Percentiles rank a stretch among this genome's conserved stretches.
Evolutionary conservation across 1,140 invertebrate species (phyloP).

Genomic region (Drosophila paulistorum): DNA sequence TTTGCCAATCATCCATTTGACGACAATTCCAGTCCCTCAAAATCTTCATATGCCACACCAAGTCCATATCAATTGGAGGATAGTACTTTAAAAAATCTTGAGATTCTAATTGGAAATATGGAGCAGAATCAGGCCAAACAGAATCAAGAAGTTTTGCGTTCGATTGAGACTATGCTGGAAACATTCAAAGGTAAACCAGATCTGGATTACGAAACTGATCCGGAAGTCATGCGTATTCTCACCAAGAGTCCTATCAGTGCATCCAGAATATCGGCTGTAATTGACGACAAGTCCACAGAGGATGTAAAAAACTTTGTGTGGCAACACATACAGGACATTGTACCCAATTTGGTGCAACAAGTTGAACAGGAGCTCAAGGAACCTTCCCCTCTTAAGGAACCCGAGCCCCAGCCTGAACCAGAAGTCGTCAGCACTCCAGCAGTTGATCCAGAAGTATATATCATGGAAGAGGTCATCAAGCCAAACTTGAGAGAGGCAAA

Average conservation of each 20-base stretch:
- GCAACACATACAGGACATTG: conserved; percentile 82
- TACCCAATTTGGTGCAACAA: conserved; percentile 82
- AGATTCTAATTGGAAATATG: conserved; percentile 81
- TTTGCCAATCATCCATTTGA: conserved; percentile 57
- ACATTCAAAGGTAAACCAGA: conserved; percentile 62
- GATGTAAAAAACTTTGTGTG: conserved; percentile 81
- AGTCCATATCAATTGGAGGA: conserved; percentile 73
- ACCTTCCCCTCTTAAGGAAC: neutral
- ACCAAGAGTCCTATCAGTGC: conserved; percentile 78
- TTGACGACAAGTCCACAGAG: conserved; percentile 46
- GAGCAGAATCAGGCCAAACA: conserved; percentile 81
- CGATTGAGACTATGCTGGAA: conserved; percentile 76
- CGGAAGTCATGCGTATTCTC: conserved; percentile 73
- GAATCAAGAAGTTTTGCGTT: conserved; percentile 72
- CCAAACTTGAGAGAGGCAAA: conserved; percentile 65
- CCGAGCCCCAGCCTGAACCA: conserved; percentile 11
- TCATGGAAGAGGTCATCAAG: conserved; percentile 77
- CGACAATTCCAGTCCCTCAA: conserved; percentile 56
- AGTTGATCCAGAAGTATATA: conserved; percentile 54
- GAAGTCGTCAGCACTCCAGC: conserved; percentile 32
- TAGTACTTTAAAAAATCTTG: conserved; percentile 79
- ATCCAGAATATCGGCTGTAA: conserved; percentile 18
- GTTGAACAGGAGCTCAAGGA: conserved; percentile 79
- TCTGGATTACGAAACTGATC: conserved; percentile 69
- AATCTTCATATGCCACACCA: conserved; percentile 71